phyloP scores from a whole-genome alignment of 2,888 invertebrate genomes.

The Drosophila nigritarsus region DNA sequence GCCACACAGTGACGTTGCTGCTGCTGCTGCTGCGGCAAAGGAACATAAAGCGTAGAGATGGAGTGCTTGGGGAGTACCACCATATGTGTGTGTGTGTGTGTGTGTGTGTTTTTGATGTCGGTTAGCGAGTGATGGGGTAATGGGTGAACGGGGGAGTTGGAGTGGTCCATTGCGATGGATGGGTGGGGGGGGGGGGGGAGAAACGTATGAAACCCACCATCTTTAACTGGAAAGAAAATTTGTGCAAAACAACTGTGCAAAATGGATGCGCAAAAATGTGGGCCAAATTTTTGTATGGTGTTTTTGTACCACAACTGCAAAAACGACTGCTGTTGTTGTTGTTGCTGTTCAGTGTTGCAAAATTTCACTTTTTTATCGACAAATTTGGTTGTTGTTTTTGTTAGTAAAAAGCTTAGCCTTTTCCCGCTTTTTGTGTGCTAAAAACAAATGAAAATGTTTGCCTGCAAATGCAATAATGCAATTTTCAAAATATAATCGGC shows the following conservation, averaged over 20 bases:
- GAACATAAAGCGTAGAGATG: slow-evolving; percentile 26
- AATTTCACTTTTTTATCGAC: slow-evolving; percentile 1
- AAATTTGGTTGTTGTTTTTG: not conserved
- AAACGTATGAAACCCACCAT: slow-evolving; percentile 25
- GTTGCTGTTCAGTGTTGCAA: slow-evolving; percentile 1
- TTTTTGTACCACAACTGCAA: slow-evolving; percentile 31
- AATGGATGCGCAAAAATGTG: slow-evolving; percentile 62
- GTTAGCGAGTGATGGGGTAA: slow-evolving; percentile 3
- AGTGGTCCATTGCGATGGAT: too few relatives aligned
- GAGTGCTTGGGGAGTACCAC: slow-evolving; percentile 5
- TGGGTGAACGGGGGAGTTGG: not conserved
- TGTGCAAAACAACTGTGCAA: slow-evolving; percentile 38
- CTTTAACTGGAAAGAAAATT: slow-evolving; percentile 51
- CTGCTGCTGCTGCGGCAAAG: slow-evolving; percentile 24
- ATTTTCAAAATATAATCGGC: not conserved
- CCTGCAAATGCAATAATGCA: not conserved
- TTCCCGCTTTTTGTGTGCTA: slow-evolving; percentile 1
- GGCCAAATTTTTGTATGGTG: slow-evolving; percentile 59
- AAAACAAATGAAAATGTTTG: not conserved
- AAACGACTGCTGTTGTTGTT: not conserved
- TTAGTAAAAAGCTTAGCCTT: not conserved
- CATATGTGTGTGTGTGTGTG: slow-evolving; percentile 12
- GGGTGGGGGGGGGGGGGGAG: not conserved
- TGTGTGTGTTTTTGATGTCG: slow-evolving; percentile 14
- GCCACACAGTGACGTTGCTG: slow-evolving; percentile 47